Evolutionary conservation across 2,113 vertebrate genomes (phyloP).

Genomic region (Hemibagrus wyckioides): DNA sequence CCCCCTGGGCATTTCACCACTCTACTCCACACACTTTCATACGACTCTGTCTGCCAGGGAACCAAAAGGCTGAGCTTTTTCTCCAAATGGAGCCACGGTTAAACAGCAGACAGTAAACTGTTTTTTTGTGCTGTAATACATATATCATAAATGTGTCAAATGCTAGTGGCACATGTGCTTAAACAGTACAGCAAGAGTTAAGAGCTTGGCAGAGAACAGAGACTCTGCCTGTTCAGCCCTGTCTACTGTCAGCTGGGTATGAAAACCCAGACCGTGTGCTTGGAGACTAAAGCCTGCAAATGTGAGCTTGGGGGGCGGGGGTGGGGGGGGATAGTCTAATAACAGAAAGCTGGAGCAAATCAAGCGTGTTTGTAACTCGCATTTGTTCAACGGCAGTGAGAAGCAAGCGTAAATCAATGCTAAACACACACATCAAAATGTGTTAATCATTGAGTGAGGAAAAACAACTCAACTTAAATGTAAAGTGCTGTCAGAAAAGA

Average conservation of each 20-base stretch:
- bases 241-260: conserved; percentile 48
- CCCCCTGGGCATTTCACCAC: conserved; percentile 57
- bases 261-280: conserved; percentile 26
- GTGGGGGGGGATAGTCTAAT: background rate
- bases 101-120: conserved; percentile 47
- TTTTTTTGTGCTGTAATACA: conserved; percentile 53
- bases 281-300: conserved; percentile 14
- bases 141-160: conserved; percentile 50
- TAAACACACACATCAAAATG: background rate
- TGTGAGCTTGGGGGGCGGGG: background rate
- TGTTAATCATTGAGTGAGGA: background rate
- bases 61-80: conserved; percentile 57
- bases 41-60: conserved; percentile 49
- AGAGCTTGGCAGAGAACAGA: conserved; percentile 54
- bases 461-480: background rate
- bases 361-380: background rate
- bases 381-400: background rate
- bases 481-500: background rate
- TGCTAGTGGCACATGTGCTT: conserved; percentile 51
- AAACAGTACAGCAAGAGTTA: conserved; percentile 39
- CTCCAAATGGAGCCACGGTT: conserved; percentile 54
- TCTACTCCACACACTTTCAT: conserved; percentile 55
- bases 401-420: background rate
- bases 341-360: conserved; percentile 3
- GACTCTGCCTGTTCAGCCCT: conserved; percentile 42